Evolutionary conservation across 2,797 vertebrate species (phyloP), one percentile per base, ranked within the genome.

Genomic region (Alcedo atthis): DNA sequence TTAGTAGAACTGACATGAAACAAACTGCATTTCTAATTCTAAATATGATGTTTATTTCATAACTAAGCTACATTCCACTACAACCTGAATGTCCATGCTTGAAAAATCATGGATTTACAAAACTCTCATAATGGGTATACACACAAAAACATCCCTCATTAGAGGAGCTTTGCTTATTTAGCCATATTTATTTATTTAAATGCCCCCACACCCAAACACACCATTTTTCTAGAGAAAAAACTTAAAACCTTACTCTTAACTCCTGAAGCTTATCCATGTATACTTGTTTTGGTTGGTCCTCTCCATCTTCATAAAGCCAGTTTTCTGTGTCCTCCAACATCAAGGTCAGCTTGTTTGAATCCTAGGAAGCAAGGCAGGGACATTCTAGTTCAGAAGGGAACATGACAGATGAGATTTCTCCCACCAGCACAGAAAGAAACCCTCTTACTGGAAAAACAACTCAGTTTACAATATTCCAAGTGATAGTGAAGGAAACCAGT

Each of bases 231-330:
- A 24, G 5, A 20, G 49, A 54, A 45, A 7, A 43, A 46, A 51
- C 48, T 22, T 20, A 45, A 40, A 89, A 22, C 8, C 92, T 92
- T 96, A 98, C 99, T 98, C 98, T 98, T 73, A 99, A 98, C 70
- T 98, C 98, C 71, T 98, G 97, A 76, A 99, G 98, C 92, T 99
- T 99, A 95, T 99, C 98, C 96, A 98, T 97, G 74, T 99, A 99
- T 32, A 99, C 95, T 85, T 98, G 98, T 96, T 99, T 99, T 74
- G 98, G 98, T 61, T 99, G 99, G 95, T 99, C 99, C 92, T 99
- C 99, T 92, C 99, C 99, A 58, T 99, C 99, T 96, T 99, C 99
- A 95, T 99, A 99, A 89, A 99, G 98, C 99, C 99, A 99, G 94
- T 98, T 99, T 97, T 99, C 99, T 28, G 98, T 99, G 96, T 99